phyloP scores from a whole-genome alignment of 2,888 invertebrate species.

The Leucania comma region DNA sequence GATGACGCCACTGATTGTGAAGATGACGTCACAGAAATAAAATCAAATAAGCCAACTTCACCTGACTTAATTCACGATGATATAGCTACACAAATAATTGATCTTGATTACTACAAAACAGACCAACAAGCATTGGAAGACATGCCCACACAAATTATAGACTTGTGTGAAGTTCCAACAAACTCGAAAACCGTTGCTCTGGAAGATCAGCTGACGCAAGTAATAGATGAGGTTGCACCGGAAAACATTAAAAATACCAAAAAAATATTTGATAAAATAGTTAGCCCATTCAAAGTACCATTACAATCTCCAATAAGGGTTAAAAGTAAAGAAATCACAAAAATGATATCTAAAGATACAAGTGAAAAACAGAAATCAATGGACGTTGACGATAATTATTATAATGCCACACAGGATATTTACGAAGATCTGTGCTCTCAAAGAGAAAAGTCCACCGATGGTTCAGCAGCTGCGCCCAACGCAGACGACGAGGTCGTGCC shows the following conservation, averaged over 20 bases:
- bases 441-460: conserved; percentile 61
- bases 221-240: conserved; percentile 66
- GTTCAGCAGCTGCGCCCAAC: conserved; percentile 20
- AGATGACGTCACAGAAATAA: conserved; percentile 63
- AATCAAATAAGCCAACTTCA: conserved; percentile 52
- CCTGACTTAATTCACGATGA: conserved; percentile 58
- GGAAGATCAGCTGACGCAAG: conserved; percentile 77
- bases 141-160: conserved; percentile 76
- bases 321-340: conserved; percentile 73
- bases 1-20: conserved; percentile 78
- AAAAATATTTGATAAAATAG: conserved; percentile 64
- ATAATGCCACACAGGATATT: conserved; percentile 83
- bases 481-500: conserved; percentile 67
- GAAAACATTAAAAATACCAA: conserved; percentile 36
- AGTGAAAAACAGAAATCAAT: conserved; percentile 40
- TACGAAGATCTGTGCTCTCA: conserved; percentile 81
- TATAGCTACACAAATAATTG: conserved; percentile 70
- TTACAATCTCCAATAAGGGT: conserved; percentile 72
- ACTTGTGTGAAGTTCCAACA: conserved; percentile 39
- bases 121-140: conserved; percentile 68
- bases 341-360: conserved; percentile 58
- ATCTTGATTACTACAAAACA: conserved; percentile 46
- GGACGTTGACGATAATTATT: conserved; percentile 75
- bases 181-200: conserved; percentile 57
- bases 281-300: conserved; percentile 82